Evolutionary conservation across 2,797 vertebrate species (phyloP).

Genomic region (Gallirallus australis): DNA sequence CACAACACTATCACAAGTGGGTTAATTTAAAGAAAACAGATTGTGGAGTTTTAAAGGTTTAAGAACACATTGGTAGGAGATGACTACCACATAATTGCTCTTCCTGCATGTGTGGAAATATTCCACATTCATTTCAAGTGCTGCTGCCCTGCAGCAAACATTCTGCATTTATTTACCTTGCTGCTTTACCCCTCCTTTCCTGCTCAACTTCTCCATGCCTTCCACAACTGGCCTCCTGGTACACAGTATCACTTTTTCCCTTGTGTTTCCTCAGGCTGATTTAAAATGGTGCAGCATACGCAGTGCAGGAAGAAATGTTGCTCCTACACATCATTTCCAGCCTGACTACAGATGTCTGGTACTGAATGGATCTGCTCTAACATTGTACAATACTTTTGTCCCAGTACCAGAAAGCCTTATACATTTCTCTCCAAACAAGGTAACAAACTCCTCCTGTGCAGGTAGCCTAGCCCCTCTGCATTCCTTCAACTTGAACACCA

Average conservation of each 20-base stretch:
- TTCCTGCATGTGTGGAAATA: background rate
- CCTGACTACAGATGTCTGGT: background rate
- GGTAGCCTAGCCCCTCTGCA: background rate
- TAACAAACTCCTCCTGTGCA: background rate
- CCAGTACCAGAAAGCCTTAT: background rate
- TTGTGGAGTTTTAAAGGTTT: background rate
- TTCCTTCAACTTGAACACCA: background rate
- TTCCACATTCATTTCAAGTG: background rate
- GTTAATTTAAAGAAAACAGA: background rate
- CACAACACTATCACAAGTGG: background rate
- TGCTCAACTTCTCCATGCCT: background rate
- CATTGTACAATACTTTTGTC: background rate
- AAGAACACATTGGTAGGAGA: background rate
- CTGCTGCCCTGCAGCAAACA: background rate
- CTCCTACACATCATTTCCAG: background rate
- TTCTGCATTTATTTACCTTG: background rate
- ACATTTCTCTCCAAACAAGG: background rate
- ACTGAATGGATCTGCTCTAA: background rate
- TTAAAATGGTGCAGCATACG: background rate
- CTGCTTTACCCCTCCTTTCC: background rate
- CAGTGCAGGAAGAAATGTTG: background rate
- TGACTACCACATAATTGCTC: background rate
- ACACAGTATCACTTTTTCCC: background rate
- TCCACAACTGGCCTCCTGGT: background rate
- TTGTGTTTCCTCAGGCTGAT: background rate